A percentile compares a stretch with the other conserved stretches of the same genome.
Conservation (phyloP, 1,140 invertebrate species). For the Drosophila fuyamai region DNA sequence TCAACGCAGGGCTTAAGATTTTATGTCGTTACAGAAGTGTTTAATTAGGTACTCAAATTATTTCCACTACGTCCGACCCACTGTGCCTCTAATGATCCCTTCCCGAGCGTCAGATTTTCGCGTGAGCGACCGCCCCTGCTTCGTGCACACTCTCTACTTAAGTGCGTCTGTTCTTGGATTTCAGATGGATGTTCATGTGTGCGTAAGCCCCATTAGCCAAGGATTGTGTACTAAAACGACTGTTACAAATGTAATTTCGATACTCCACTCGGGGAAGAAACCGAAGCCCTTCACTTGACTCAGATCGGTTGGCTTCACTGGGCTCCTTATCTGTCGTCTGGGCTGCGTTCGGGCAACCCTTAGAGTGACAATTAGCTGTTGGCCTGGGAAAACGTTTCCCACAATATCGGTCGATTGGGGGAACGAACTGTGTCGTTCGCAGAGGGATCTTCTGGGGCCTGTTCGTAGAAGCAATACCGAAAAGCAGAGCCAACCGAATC, state of each 20-base stretch:
- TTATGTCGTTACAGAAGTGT: too few relatives aligned
- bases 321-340: constrained; percentile 11
- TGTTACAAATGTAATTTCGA: constrained; percentile 67
- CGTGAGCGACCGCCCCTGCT: constrained; percentile 37
- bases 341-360: constrained; percentile 19
- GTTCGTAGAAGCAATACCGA: not conserved
- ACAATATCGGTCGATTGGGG: constrained; percentile 18
- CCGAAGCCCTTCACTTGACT: constrained; percentile 20
- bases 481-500: too few relatives aligned
- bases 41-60: too few relatives aligned
- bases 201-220: constrained; percentile 3
- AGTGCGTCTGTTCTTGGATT: constrained; percentile 50
- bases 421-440: not conserved
- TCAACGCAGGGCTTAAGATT: too few relatives aligned
- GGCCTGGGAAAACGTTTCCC: constrained; percentile 49
- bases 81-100: constrained; percentile 11
- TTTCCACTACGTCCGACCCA: not conserved
- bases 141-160: not conserved
- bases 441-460: not conserved
- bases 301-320: constrained; percentile 15
- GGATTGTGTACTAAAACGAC: constrained; percentile 33
- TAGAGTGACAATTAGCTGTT: constrained; percentile 57
- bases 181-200: constrained; percentile 20
- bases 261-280: constrained; percentile 40
- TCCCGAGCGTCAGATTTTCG: constrained; percentile 8